Conservation (phyloP, 2,888 invertebrate genomes). For the Drosophila anomelani region DNA sequence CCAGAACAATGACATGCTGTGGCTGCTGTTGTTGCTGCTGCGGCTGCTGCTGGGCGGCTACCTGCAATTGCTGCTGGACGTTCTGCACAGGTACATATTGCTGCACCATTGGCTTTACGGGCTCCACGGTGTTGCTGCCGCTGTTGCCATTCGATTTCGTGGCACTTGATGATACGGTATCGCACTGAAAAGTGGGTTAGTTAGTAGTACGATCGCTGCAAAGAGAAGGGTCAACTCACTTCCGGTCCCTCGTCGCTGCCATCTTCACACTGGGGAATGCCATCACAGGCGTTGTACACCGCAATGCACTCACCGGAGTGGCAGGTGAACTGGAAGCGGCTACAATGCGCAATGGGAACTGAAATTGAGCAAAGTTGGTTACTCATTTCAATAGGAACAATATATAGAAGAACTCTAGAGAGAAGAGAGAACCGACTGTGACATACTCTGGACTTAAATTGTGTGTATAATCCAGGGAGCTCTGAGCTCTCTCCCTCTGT, state of each 20-base stretch:
- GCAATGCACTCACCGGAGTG: constrained; percentile 96
- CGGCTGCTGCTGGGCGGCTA: constrained; percentile 60
- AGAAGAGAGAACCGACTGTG: neutral
- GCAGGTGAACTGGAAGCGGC: constrained; percentile 95
- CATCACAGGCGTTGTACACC: constrained; percentile 97
- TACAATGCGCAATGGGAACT: constrained; percentile 86
- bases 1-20: constrained; percentile 61
- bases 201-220: constrained; percentile 4
- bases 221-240: constrained; percentile 83
- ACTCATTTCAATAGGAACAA: constrained; percentile 6
- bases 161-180: constrained; percentile 64
- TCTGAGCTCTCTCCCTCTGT: too few relatives aligned
- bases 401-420: constrained; percentile 22
- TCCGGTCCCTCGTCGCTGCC: constrained; percentile 96
- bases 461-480: too few relatives aligned
- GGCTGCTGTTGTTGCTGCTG: constrained; percentile 52
- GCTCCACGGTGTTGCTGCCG: constrained; percentile 40
- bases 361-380: constrained; percentile 24
- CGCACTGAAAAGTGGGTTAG: constrained; percentile 68
- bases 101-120: constrained; percentile 38
- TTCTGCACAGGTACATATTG: constrained; percentile 67
- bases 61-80: constrained; percentile 60
- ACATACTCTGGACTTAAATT: neutral
- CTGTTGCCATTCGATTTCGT: constrained; percentile 40
- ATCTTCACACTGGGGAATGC: constrained; percentile 95